These are phyloP conservation scores for Pachyramphus minor DNA, from an alignment of 2,113 vertebrate species.

Conservation along the genomic window DNA sequence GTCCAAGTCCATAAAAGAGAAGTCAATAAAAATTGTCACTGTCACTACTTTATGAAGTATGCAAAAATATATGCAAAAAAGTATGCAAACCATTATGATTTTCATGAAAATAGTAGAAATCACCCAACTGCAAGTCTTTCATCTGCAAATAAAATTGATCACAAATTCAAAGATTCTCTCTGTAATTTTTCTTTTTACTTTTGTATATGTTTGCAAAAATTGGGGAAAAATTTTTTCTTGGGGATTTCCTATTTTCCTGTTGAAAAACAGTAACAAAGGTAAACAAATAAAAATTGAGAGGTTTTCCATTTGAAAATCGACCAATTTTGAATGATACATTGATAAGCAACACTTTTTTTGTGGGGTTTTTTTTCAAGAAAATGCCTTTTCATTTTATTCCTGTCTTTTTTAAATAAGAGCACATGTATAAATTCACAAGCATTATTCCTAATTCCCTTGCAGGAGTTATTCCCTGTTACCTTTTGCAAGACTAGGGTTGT, in stretches of 20 bases:
- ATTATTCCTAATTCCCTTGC: not conserved
- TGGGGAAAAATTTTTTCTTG: not conserved
- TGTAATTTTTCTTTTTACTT: not conserved
- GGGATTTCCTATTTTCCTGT: not conserved
- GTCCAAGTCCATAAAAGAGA: too few species aligned
- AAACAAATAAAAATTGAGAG: not conserved
- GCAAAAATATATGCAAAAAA: not conserved
- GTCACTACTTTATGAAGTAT: not conserved
- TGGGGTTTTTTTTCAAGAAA: not conserved
- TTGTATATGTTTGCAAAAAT: not conserved
- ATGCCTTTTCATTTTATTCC: not conserved
- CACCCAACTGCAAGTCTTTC: not conserved
- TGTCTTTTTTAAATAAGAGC: not conserved
- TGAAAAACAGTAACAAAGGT: not conserved
- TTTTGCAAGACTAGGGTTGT: not conserved
- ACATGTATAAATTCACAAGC: not conserved
- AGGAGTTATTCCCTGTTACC: rapidly evolving
- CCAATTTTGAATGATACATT: not conserved
- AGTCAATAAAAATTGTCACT: not conserved
- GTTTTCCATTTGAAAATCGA: not conserved
- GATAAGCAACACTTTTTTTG: not conserved
- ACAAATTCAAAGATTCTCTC: not conserved
- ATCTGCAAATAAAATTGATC: not conserved
- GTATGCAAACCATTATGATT: not conserved
- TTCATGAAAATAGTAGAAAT: not conserved